These are phyloP conservation scores for Coelopa pilipes DNA, from an alignment of 2,888 invertebrate genomes.

Conservation along the genomic window DNA sequence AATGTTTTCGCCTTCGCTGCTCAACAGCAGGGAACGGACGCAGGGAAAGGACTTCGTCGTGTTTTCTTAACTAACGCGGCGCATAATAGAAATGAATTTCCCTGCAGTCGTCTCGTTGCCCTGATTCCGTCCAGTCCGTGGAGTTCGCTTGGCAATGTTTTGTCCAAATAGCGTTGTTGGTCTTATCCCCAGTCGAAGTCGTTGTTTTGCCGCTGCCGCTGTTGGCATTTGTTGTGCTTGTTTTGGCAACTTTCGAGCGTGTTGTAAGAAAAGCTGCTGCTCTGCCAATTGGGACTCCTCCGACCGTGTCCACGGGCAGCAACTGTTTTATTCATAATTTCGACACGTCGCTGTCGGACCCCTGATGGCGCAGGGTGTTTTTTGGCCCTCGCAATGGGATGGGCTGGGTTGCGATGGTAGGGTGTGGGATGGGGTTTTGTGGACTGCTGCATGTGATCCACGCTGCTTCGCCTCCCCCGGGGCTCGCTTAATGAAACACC, in stretches of 20 bases:
- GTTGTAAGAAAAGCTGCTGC: not conserved
- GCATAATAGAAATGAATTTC: slow-evolving; percentile 12
- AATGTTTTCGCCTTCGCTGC: too few species aligned
- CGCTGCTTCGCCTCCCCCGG: not conserved
- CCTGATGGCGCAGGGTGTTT: not conserved
- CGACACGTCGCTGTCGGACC: not conserved
- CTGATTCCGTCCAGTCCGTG: not conserved
- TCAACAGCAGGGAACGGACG: not conserved
- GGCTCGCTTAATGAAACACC: not conserved
- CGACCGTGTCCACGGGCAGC: not conserved
- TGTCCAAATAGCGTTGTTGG: not conserved
- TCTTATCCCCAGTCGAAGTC: not conserved
- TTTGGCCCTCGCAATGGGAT: too few species aligned
- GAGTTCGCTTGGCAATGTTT: slow-evolving; percentile 8
- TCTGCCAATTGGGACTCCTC: not conserved
- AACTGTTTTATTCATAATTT: too few species aligned
- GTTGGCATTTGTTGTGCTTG: slow-evolving; percentile 15
- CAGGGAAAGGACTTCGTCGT: not conserved
- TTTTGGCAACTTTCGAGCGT: slow-evolving; percentile 23
- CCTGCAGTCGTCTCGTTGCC: slow-evolving; percentile 16
- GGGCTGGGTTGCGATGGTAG: too few species aligned
- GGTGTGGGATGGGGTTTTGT: too few species aligned
- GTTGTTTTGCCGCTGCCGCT: slow-evolving; percentile 6
- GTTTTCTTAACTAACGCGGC: slow-evolving; percentile 14
- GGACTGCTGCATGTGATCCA: too few species aligned